Base-by-base conservation (phyloP, 92 coral and sea anemone genomes). In the Epizoanthus fatuus region DNA sequence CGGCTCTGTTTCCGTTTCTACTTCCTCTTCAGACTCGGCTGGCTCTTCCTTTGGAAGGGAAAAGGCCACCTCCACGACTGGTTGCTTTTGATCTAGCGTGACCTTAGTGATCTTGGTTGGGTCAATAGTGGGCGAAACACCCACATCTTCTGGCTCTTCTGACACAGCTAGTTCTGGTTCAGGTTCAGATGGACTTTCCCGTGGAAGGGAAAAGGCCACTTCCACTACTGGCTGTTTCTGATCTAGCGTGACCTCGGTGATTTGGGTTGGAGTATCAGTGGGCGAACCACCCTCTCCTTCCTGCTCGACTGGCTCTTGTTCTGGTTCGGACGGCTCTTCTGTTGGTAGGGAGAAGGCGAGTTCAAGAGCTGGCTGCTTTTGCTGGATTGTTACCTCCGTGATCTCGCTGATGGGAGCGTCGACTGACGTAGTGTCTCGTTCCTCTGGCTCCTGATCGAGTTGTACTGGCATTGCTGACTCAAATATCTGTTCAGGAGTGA, bases 31-130 rank as follows among this genome's bases (percentile, higher is more conserved):
- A 68, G 72, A 29, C 2, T 78, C 88, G 39, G 32, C 53, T 35
- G 84, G 84, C 32, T 88, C 76, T 69, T 63, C 80, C 35, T 40
- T 74, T 5, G 72, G 56, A 56, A 38, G 79, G 47, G 52, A 68
- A 8, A 88, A 45, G 10, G 49, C 44, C 54, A 81, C 81, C 25
- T 63, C 72, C 6, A 84, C 81, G 13, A 88, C 74, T 4, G 87
- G 87, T 17, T 42, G 42, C 17, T 66, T 81, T 66, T 82, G 66
- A 55, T 53, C 55, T n/a, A 72, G 71, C 7, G 37, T 49, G 44
- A 45, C 15, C 56, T 40, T 40, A 51, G 54, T 37, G 11, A 63
- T 45, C 44, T 29, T n/a, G 22, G 57, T 3, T 25, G 14, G 63
- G 57, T 53, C 54, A 17, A 25, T 25, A 35, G 7, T 42, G 8